A percentile compares a stretch with the other conserved stretches of the same genome.
Conservation (phyloP, 2,888 invertebrate species). For the Leucania comma region DNA sequence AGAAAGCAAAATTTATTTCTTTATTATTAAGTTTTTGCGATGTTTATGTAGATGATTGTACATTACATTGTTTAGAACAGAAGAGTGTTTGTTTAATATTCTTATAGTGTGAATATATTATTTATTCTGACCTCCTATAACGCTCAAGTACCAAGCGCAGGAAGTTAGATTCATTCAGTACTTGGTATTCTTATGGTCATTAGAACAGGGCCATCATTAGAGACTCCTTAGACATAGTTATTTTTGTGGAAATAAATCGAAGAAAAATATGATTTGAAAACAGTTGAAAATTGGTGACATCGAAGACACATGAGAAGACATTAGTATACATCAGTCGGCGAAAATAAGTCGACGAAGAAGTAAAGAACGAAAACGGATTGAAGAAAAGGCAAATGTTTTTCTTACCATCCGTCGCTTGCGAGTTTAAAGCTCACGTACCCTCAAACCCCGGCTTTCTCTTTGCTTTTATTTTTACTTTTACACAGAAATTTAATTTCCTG, state of each 20-base stretch:
- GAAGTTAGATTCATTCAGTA: conserved; percentile 30
- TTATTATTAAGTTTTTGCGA: background rate
- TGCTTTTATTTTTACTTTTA: conserved; percentile 75
- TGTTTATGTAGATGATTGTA: background rate
- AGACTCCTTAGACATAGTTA: conserved; percentile 3
- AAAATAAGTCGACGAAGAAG: background rate
- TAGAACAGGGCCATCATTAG: conserved; percentile 27
- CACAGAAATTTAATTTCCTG: conserved; percentile 87
- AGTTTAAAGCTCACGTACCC: conserved; percentile 24
- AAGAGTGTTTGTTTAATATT: no score
- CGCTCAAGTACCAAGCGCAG: background rate
- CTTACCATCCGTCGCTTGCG: conserved; percentile 25
- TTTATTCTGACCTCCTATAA: conserved; percentile 3
- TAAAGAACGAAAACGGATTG: background rate
- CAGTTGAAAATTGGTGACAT: background rate
- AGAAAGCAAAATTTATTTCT: background rate
- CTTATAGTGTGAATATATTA: background rate
- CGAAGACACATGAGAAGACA: background rate
- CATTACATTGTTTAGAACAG: background rate
- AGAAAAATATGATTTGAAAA: background rate
- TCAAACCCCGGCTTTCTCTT: conserved; percentile 36
- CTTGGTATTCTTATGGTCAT: conserved; percentile 17
- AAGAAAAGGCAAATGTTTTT: conserved; percentile 7
- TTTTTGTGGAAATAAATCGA: background rate
- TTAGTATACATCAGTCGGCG: background rate